Conservation (phyloP, 2,888 invertebrate species). For the Ctenicera cuprea region DNA sequence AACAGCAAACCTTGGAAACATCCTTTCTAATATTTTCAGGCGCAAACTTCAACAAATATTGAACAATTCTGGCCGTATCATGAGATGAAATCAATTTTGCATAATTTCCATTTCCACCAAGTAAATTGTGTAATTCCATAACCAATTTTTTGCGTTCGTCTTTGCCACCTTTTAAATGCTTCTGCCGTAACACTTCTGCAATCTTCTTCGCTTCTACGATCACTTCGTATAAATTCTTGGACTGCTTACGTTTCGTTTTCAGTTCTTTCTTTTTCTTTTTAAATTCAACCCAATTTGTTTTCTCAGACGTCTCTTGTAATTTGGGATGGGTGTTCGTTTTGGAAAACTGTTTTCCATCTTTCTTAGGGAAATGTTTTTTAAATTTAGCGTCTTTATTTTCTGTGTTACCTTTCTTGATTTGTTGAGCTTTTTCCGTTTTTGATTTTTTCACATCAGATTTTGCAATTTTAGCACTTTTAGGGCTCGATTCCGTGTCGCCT, state of each 20-base stretch:
- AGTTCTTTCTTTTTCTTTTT: slow-evolving; percentile 86
- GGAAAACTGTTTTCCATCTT: neutral
- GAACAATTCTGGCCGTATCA: slow-evolving; percentile 92
- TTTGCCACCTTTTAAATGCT: slow-evolving; percentile 73
- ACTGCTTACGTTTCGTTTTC: slow-evolving; percentile 79
- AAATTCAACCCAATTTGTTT: slow-evolving; percentile 84
- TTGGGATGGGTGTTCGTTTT: neutral
- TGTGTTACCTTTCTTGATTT: too few species aligned
- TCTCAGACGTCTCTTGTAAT: slow-evolving; percentile 58
- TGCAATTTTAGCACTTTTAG: neutral
- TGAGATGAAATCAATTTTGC: slow-evolving; percentile 86
- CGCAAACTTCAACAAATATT: slow-evolving; percentile 88
- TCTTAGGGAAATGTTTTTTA: neutral
- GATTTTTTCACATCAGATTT: neutral
- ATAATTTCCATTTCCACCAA: slow-evolving; percentile 78
- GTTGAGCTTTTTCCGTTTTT: too few species aligned
- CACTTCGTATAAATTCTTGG: slow-evolving; percentile 74
- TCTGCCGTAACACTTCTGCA: slow-evolving; percentile 76
- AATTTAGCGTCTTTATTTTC: neutral
- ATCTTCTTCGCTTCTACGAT: slow-evolving; percentile 76
- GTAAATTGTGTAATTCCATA: slow-evolving; percentile 78
- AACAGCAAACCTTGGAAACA: slow-evolving; percentile 75
- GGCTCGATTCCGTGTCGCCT: neutral
- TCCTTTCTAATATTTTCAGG: slow-evolving; percentile 79
- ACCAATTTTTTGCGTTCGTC: slow-evolving; percentile 77